Base-by-base conservation (phyloP, 2,888 invertebrate species). In the Congeria kusceri region DNA sequence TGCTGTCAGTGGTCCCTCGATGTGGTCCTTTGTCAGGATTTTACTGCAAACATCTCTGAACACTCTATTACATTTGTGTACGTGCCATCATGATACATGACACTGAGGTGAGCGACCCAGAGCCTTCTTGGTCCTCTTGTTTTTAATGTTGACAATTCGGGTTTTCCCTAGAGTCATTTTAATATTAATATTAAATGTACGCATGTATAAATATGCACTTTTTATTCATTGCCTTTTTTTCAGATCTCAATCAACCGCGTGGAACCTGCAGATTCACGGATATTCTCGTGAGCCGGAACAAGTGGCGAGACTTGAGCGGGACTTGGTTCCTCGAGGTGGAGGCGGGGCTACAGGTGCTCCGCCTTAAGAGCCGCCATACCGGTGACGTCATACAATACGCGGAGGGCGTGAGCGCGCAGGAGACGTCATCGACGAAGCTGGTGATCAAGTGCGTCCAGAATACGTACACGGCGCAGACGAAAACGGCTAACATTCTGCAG, bases 231-330 rank as follows among this genome's bases (percentile, higher is more conserved):
- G 25, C 18, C 46, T 53, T 44, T n/a, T 15, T 68, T 83, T 32
- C 77, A 86, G 86, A 84, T 66, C 59, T 78, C 23, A 79, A 79
- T 25, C 76, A 76, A 58, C 79, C 79, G 39, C 76, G 79, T 56
- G 73, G 79, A 39, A 44, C 69, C 3, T 92, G 92, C 62, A 66
- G 77, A 20, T 92, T 91, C 76, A 91, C 91, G 5, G 86, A 89
- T 49, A 83, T 88, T 79, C 85, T 89, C 66, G 73, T 81, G 1
- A 80, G 76, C 27, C 78, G 80, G 44, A 85, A 85, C 25, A 85
- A 87, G 68, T 92, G 92, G 92, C 87, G 90, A 18, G 92, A 92
- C 73, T 85, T 91, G 39, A 86, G 86, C 29, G 90, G 90, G 29
- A 83, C 84, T 32, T 87, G 85, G 65, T 68, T 82, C 46, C 80